Conservation (phyloP, 2,888 invertebrate genomes). For the Pediacus dermestoides region DNA sequence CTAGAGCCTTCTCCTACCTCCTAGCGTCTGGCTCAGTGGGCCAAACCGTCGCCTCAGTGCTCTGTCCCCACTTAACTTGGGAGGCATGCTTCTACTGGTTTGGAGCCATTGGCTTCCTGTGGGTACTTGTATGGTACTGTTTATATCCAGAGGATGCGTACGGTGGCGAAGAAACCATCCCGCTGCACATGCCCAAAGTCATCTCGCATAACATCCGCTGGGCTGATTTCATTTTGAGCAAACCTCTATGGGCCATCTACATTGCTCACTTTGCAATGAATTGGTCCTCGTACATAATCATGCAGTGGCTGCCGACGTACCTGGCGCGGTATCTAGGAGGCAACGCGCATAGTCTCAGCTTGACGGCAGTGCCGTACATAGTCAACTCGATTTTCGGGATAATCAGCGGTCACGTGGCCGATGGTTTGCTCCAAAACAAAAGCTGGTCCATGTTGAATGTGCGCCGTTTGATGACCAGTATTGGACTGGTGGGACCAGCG, state of each 20-base stretch:
- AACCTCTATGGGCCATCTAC: slow-evolving; percentile 71
- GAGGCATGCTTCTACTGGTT: slow-evolving; percentile 65
- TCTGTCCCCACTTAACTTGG: slow-evolving; percentile 68
- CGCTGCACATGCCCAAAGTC: slow-evolving; percentile 58
- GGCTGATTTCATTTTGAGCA: slow-evolving; percentile 63
- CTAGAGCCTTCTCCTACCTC: slow-evolving; percentile 69
- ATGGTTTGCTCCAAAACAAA: slow-evolving; percentile 53
- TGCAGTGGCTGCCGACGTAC: slow-evolving; percentile 78
- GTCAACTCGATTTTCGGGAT: slow-evolving; percentile 69
- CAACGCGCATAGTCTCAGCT: slow-evolving; percentile 64
- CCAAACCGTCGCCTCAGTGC: slow-evolving; percentile 69
- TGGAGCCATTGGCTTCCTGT: slow-evolving; percentile 63
- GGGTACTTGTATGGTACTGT: slow-evolving; percentile 63
- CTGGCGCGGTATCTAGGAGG: slow-evolving; percentile 60
- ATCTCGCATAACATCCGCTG: slow-evolving; percentile 55
- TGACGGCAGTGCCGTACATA: slow-evolving; percentile 71
- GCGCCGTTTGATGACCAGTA: slow-evolving; percentile 66
- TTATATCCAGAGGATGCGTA: slow-evolving; percentile 57
- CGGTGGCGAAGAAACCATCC: slow-evolving; percentile 54
- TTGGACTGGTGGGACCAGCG: slow-evolving; percentile 71
- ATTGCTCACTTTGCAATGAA: slow-evolving; percentile 77
- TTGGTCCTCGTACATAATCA: slow-evolving; percentile 75
- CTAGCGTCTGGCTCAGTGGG: slow-evolving; percentile 72
- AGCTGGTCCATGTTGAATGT: slow-evolving; percentile 67
- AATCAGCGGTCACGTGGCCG: slow-evolving; percentile 69